Evolutionary conservation across 2,888 invertebrate genomes (phyloP).

Genomic region (Calliopum simillimum): DNA sequence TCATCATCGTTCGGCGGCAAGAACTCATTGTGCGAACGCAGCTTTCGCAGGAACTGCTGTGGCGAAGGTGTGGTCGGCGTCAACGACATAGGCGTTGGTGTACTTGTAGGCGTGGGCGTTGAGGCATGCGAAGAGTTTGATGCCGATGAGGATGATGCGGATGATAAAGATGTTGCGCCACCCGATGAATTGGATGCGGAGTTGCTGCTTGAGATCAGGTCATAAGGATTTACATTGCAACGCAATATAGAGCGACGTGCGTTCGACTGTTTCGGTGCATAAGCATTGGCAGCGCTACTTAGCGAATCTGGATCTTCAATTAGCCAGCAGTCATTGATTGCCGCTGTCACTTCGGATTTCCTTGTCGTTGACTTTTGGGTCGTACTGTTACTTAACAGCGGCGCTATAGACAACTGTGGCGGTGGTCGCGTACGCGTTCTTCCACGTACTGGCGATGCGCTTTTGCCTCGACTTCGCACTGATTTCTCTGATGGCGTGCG

Average conservation of each 20-base stretch:
- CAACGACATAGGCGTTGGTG: neutral
- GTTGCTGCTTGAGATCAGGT: slow-evolving; percentile 75
- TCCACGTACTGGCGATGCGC: slow-evolving; percentile 71
- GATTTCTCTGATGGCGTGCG: slow-evolving; percentile 38
- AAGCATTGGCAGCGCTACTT: slow-evolving; percentile 44
- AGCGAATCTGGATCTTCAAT: slow-evolving; percentile 57
- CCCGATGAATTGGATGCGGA: slow-evolving; percentile 27
- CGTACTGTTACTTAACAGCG: too few relatives aligned
- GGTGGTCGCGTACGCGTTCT: slow-evolving; percentile 68
- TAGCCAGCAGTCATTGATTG: slow-evolving; percentile 60
- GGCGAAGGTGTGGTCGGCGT: neutral
- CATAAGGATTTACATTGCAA: slow-evolving; percentile 87
- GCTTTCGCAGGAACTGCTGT: neutral
- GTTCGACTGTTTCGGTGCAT: slow-evolving; percentile 23
- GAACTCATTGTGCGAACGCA: slow-evolving; percentile 66
- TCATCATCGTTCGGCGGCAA: slow-evolving; percentile 70
- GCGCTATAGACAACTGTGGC: neutral
- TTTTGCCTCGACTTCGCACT: slow-evolving; percentile 66
- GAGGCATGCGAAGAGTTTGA: slow-evolving; percentile 40
- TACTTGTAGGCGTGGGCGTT: slow-evolving; percentile 12
- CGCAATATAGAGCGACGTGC: slow-evolving; percentile 80
- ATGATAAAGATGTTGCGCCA: neutral
- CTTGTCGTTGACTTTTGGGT: slow-evolving; percentile 70
- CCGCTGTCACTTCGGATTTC: slow-evolving; percentile 70
- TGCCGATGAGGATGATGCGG: slow-evolving; percentile 24